Evolutionary conservation across 2,888 invertebrate species (phyloP).

Genomic region (Actias luna): DNA sequence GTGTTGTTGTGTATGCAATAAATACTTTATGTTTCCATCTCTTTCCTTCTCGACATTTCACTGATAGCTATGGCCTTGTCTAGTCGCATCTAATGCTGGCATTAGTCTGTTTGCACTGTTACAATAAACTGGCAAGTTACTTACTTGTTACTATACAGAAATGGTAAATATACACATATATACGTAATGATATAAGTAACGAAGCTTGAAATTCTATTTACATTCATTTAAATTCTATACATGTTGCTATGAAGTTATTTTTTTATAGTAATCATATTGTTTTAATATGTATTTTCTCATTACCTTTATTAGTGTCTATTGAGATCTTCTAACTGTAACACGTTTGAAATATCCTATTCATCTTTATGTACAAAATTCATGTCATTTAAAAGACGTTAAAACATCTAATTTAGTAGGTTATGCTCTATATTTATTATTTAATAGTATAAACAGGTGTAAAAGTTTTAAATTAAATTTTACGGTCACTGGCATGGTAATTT

Average conservation of each 20-base stretch:
- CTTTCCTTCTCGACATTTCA: constrained; percentile 81
- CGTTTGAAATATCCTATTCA: too few species aligned
- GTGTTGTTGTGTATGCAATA: constrained; percentile 77
- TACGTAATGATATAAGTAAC: too few species aligned
- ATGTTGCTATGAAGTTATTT: too few species aligned
- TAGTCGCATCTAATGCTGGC: constrained; percentile 82
- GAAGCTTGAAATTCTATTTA: too few species aligned
- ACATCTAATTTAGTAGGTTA: constrained; percentile 50
- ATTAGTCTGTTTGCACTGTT: constrained; percentile 66
- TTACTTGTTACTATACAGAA: constrained; percentile 36
- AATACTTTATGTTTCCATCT: constrained; percentile 77
- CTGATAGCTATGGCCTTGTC: constrained; percentile 82
- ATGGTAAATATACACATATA: not conserved
- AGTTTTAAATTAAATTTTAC: constrained; percentile 43
- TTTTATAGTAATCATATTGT: too few species aligned
- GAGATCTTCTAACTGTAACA: too few species aligned
- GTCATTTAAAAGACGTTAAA: constrained; percentile 17
- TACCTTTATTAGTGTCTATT: too few species aligned
- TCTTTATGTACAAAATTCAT: not conserved
- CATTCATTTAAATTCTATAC: too few species aligned
- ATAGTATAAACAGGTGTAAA: constrained; percentile 58
- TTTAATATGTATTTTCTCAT: too few species aligned
- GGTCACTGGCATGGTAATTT: constrained; percentile 51
- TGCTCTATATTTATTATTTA: constrained; percentile 36
- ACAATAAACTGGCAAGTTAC: constrained; percentile 48